Evolutionary conservation across 2,797 vertebrate species (phyloP).

Genomic region (Hafferia zeledoni): DNA sequence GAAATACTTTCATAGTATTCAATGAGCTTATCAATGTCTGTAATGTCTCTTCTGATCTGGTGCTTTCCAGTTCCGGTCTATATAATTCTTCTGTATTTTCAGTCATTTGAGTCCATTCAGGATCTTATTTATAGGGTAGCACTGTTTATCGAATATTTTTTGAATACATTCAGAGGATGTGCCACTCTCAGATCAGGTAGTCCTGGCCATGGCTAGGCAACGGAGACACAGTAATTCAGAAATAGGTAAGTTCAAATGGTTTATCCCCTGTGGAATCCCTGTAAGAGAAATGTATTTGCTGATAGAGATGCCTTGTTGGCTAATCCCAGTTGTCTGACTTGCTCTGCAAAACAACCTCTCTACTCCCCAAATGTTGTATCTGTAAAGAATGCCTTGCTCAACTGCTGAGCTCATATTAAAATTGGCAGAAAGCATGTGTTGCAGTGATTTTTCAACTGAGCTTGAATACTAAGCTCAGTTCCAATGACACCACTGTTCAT

Average conservation of each 20-base stretch:
- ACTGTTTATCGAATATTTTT: not conserved
- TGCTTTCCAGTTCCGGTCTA: not conserved
- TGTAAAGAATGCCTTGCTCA: not conserved
- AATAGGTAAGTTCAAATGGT: not conserved
- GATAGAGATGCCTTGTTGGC: not conserved
- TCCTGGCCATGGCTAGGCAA: not conserved
- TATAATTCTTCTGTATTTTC: not conserved
- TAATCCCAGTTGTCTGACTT: not conserved
- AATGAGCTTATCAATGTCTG: not conserved
- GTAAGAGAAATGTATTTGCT: not conserved
- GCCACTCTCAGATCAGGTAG: not conserved
- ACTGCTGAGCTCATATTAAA: not conserved
- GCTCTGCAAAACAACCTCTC: not conserved
- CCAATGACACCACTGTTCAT: not conserved
- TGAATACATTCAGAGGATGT: not conserved
- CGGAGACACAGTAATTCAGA: not conserved
- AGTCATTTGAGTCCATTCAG: not conserved
- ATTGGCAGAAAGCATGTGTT: not conserved
- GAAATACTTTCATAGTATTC: not conserved
- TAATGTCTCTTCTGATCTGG: not conserved
- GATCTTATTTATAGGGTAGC: not conserved
- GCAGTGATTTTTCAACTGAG: not conserved
- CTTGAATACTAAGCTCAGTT: not conserved
- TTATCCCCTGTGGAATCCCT: not conserved
- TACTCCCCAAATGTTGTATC: not conserved